Evolutionary conservation across 2,888 invertebrate species (phyloP).

Genomic region (Celastrina argiolus): DNA sequence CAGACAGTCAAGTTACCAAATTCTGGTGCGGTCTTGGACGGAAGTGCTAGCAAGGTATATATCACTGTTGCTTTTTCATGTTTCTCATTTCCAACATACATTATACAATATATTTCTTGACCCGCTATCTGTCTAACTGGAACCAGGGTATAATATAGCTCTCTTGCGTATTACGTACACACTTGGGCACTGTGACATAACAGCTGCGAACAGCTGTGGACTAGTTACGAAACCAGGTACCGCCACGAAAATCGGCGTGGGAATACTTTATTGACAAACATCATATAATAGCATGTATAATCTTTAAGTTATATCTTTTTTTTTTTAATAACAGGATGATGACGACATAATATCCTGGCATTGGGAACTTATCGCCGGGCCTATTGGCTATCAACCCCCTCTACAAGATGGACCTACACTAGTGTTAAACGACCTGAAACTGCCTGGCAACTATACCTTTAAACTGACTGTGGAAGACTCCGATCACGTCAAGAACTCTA

Average conservation of each 20-base stretch:
- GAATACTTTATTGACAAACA: no score
- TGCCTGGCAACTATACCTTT: slow-evolving; percentile 93
- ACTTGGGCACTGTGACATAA: no score
- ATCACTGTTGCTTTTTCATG: no score
- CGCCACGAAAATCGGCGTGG: no score
- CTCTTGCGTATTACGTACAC: no score
- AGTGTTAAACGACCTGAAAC: slow-evolving; percentile 88
- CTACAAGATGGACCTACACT: slow-evolving; percentile 88
- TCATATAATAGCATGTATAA: not conserved
- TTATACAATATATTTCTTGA: no score
- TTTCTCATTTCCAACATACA: no score
- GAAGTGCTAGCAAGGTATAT: slow-evolving; percentile 81
- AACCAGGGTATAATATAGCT: no score
- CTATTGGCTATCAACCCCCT: slow-evolving; percentile 89
- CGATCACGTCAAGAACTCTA: slow-evolving; percentile 90
- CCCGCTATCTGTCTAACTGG: no score
- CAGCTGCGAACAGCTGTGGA: no score
- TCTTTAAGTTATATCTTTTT: not conserved
- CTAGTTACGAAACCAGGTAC: no score
- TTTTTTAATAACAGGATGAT: slow-evolving; percentile 77
- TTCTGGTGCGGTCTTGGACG: slow-evolving; percentile 93
- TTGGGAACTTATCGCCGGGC: slow-evolving; percentile 95
- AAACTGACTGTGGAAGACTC: slow-evolving; percentile 94
- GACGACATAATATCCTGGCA: slow-evolving; percentile 91
- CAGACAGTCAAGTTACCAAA: slow-evolving; percentile 94